Conservation (phyloP, 2,888 invertebrate species). For the Synanthedon tipuliformis region DNA sequence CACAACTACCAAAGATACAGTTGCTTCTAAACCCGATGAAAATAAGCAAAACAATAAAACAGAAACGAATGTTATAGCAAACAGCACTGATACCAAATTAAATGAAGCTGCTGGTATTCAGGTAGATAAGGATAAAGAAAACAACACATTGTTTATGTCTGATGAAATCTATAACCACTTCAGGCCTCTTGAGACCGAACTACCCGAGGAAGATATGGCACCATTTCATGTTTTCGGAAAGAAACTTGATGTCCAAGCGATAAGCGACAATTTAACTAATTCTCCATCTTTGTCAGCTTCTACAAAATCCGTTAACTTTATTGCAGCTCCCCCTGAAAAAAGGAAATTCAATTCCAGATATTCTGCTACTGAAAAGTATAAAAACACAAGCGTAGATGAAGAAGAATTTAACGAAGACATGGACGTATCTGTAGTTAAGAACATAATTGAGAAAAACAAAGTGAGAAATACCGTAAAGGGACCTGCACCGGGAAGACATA, state of each 20-base stretch:
- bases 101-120: slow-evolving; percentile 41
- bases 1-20: slow-evolving; percentile 21
- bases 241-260: slow-evolving; percentile 57
- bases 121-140: slow-evolving; percentile 49
- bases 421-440: slow-evolving; percentile 72
- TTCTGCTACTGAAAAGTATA: slow-evolving; percentile 61
- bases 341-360: slow-evolving; percentile 58
- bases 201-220: slow-evolving; percentile 75
- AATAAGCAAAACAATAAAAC: slow-evolving; percentile 32
- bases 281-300: slow-evolving; percentile 60
- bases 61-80: slow-evolving; percentile 40
- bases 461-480: slow-evolving; percentile 63
- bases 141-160: slow-evolving; percentile 70
- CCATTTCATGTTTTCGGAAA: slow-evolving; percentile 80
- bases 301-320: slow-evolving; percentile 59
- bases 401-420: slow-evolving; percentile 70
- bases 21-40: slow-evolving; percentile 18
- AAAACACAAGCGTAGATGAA: slow-evolving; percentile 60
- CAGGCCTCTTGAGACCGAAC: slow-evolving; percentile 71
- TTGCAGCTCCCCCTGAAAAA: slow-evolving; percentile 48
- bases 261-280: slow-evolving; percentile 55
- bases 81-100: slow-evolving; percentile 40
- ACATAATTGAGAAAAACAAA: slow-evolving; percentile 65
- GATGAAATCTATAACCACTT: slow-evolving; percentile 75
- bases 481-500: slow-evolving; percentile 56